Conservation (phyloP, 1,140 invertebrate genomes). For the Himalopsyche phryganea region DNA sequence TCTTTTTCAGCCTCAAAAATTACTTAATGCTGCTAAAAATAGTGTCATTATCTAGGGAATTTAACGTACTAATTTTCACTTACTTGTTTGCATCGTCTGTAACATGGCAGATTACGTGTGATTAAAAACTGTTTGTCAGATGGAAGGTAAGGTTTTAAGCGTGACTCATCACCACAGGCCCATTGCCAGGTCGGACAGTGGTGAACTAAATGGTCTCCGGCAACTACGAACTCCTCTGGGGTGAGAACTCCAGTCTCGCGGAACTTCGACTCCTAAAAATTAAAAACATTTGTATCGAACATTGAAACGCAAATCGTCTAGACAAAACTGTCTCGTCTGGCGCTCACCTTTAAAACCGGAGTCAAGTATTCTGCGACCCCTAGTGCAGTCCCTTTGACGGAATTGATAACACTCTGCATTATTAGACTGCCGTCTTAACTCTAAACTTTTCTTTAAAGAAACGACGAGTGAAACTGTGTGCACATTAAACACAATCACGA, state of each 20-base stretch:
- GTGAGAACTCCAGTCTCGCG: slow-evolving; percentile 97
- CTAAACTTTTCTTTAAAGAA: too few species aligned
- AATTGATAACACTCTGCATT: slow-evolving; percentile 96
- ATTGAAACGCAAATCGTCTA: slow-evolving; percentile 25
- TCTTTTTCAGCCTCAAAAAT: too few species aligned
- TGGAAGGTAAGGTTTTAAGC: slow-evolving; percentile 84
- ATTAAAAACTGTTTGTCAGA: slow-evolving; percentile 96
- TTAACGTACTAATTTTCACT: too few species aligned
- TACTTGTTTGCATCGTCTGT: slow-evolving; percentile 88
- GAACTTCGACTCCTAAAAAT: slow-evolving; percentile 91
- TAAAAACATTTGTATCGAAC: slow-evolving; percentile 30
- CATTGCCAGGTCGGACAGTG: slow-evolving; percentile 99
- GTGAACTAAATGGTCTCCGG: slow-evolving; percentile 97
- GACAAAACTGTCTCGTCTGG: not conserved
- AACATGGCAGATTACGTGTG: slow-evolving; percentile 93
- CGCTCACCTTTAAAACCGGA: slow-evolving; percentile 83
- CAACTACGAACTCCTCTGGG: slow-evolving; percentile 92
- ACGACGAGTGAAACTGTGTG: too few species aligned
- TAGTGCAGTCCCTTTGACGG: slow-evolving; percentile 90
- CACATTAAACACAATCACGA: too few species aligned
- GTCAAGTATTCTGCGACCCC: slow-evolving; percentile 95
- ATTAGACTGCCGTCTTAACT: too few species aligned
- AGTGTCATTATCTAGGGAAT: too few species aligned
- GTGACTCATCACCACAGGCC: slow-evolving; percentile 85
- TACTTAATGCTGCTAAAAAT: too few species aligned